Conservation (phyloP, 2,888 invertebrate species). For the Caradrina clavipalpis region DNA sequence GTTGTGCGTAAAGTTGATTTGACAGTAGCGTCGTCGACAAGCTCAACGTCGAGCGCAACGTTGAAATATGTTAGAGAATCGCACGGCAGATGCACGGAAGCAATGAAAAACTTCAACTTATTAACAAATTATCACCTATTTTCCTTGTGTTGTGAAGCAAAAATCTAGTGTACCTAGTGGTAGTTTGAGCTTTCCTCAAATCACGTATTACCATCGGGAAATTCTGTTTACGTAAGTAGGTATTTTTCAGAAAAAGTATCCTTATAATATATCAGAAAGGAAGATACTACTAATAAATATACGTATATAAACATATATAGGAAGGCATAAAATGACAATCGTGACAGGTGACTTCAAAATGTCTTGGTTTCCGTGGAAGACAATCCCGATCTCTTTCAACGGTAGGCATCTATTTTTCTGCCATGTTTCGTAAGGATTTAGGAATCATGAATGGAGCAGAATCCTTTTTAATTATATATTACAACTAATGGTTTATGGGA, state of each 20-base stretch:
- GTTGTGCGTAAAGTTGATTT: no score
- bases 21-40: no score
- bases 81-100: background rate
- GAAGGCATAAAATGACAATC: background rate
- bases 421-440: no score
- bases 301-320: background rate
- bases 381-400: background rate
- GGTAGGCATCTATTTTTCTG: background rate
- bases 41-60: no score
- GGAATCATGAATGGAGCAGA: no score
- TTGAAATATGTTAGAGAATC: no score
- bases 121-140: background rate
- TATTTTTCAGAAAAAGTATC: background rate
- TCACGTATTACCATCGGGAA: conserved; percentile 14
- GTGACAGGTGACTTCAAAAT: background rate
- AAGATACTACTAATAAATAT: background rate
- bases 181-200: conserved; percentile 35
- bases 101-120: no score
- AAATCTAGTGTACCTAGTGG: background rate
- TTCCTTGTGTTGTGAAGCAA: conserved; percentile 3
- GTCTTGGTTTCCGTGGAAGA: background rate
- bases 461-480: no score
- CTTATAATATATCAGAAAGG: conserved; percentile 21
- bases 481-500: no score
- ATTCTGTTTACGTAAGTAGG: conserved; percentile 33